These are phyloP conservation scores for Chelonia mydas DNA, from an alignment of 2,797 vertebrate species.

Conservation along the genomic window DNA sequence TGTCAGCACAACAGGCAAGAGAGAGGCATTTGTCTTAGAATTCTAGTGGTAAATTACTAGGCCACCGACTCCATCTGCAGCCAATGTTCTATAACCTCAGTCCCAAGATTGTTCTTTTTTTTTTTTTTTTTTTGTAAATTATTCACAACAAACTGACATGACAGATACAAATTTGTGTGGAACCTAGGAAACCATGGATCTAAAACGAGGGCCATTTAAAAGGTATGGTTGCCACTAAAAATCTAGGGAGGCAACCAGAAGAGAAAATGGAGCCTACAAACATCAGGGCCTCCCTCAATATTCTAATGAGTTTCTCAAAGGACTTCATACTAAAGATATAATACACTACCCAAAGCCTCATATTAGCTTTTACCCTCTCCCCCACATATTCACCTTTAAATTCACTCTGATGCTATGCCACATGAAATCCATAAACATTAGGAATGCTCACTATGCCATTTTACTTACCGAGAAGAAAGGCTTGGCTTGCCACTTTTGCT, in stretches of 20 bases:
- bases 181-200: fast-evolving
- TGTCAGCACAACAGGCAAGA: not conserved
- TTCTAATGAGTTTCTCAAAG: not conserved
- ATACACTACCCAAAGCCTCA: not conserved
- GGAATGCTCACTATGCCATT: not conserved
- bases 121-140: too few species aligned
- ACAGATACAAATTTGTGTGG: fast-evolving
- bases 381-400: not conserved
- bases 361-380: fast-evolving
- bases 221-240: fast-evolving
- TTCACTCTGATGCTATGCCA: not conserved
- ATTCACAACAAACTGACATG: fast-evolving
- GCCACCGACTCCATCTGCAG: not conserved
- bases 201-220: fast-evolving
- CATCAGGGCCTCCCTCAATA: not conserved
- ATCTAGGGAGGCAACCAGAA: not conserved
- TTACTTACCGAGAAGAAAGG: conserved; percentile 93
- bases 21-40: not conserved
- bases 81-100: too few species aligned
- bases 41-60: not conserved
- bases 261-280: not conserved
- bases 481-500: conserved; percentile 99
- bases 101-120: too few species aligned
- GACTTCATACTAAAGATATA: not conserved
- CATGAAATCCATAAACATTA: not conserved